Conservation (phyloP, 1,140 invertebrate genomes). For the Brachionus angularis region DNA sequence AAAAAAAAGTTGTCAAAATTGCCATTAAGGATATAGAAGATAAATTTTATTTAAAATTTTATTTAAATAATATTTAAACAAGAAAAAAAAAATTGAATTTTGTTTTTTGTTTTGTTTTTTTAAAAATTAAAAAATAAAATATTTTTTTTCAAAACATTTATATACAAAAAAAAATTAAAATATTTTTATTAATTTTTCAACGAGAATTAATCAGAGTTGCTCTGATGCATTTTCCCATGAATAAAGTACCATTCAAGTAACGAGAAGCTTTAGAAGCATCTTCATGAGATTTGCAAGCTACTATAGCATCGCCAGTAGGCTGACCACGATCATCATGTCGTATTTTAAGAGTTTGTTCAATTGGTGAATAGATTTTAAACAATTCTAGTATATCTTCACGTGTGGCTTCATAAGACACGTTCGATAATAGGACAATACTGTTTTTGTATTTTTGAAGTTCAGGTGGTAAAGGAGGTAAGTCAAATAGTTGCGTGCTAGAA, state of each 20-base stretch:
- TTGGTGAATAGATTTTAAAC: slow-evolving; percentile 20
- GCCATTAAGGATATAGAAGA: too few species aligned
- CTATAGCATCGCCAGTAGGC: slow-evolving; percentile 41
- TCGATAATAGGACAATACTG: slow-evolving; percentile 18
- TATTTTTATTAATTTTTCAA: too few species aligned
- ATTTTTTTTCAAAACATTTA: too few species aligned
- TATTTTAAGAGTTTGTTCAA: slow-evolving; percentile 42
- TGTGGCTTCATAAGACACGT: slow-evolving; percentile 34
- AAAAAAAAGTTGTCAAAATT: too few species aligned
- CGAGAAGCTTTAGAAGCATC: background rate
- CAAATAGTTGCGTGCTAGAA: background rate
- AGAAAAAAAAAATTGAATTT: too few species aligned
- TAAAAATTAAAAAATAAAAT: too few species aligned
- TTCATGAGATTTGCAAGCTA: background rate
- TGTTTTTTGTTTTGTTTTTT: too few species aligned
- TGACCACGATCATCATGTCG: slow-evolving; percentile 30
- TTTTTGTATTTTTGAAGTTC: slow-evolving; percentile 32
- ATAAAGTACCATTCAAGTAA: slow-evolving; percentile 6
- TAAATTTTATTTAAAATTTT: too few species aligned
- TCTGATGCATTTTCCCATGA: slow-evolving; percentile 10
- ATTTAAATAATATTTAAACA: too few species aligned
- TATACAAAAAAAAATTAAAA: too few species aligned
- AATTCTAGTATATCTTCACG: slow-evolving; percentile 21
- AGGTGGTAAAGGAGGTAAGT: slow-evolving; percentile 37
- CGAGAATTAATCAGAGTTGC: background rate